A percentile compares a stretch with the other conserved stretches of the same genome.
These are phyloP conservation scores for Xenus cinereus DNA, from an alignment of 2,113 vertebrate species.

Conservation along the genomic window DNA sequence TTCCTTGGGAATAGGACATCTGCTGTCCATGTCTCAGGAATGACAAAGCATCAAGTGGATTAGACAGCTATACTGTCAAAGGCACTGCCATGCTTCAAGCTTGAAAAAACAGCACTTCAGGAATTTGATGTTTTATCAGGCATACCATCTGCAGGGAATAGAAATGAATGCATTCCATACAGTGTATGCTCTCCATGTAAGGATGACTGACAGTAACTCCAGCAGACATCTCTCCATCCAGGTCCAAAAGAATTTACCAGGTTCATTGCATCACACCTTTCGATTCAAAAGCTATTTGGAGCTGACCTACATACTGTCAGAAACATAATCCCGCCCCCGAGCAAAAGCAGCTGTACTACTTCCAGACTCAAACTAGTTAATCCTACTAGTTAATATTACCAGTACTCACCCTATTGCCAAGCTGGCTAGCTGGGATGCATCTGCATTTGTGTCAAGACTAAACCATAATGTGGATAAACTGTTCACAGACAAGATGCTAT, in stretches of 20 bases:
- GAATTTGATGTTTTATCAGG: background rate
- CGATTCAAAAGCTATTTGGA: background rate
- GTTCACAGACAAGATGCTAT: background rate
- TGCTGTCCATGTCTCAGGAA: background rate
- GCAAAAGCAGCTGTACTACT: background rate
- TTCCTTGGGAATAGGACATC: background rate
- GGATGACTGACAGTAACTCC: background rate
- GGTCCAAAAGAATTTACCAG: background rate
- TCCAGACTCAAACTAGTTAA: background rate
- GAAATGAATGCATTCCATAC: background rate
- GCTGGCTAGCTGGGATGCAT: background rate
- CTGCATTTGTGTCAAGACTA: background rate
- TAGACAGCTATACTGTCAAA: conserved; percentile 5
- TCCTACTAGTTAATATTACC: background rate
- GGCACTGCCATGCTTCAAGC: background rate
- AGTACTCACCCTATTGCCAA: background rate
- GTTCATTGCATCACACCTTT: background rate
- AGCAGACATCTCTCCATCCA: background rate
- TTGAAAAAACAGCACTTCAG: background rate
- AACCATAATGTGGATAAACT: background rate
- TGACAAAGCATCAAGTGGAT: conserved; percentile 10
- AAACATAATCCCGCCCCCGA: background rate
- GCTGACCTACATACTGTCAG: background rate
- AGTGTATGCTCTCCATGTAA: background rate
- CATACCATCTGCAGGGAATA: background rate